phyloP scores from a whole-genome alignment of 2,113 vertebrate genomes.

The Mesembrinibis cayennensis region DNA sequence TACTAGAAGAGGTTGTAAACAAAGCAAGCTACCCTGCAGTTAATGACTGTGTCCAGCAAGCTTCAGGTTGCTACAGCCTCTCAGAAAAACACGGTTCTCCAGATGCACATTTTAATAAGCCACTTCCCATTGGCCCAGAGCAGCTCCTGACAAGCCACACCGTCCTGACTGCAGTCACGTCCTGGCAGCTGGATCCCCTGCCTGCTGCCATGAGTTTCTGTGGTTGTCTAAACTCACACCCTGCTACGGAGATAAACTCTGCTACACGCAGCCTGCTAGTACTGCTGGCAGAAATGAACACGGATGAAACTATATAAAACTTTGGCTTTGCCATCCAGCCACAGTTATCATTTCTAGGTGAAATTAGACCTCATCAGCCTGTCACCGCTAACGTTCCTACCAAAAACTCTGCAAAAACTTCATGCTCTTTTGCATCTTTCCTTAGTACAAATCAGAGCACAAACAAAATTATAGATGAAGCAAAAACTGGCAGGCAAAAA shows the following conservation, averaged over 20 bases:
- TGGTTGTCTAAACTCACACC: rapidly evolving
- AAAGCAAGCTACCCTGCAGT: not conserved
- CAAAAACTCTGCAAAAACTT: not conserved
- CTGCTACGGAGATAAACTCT: not conserved
- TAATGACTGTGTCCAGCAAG: not conserved
- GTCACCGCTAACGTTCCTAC: not conserved
- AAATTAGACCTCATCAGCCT: not conserved
- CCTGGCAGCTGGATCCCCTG: not conserved
- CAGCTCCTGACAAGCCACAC: not conserved
- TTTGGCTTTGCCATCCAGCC: not conserved
- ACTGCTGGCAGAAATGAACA: not conserved
- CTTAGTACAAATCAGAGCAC: not conserved
- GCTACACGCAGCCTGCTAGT: rapidly evolving
- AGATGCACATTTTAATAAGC: not conserved
- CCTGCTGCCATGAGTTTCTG: rapidly evolving
- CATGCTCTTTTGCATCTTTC: not conserved
- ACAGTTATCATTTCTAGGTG: not conserved
- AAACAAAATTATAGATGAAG: not conserved
- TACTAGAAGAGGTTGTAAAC: not conserved
- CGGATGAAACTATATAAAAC: rapidly evolving
- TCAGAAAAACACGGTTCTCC: not conserved
- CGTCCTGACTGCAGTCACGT: not conserved
- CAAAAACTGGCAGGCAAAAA: not conserved
- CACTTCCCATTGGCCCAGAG: not conserved
- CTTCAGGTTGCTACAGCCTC: not conserved